Percentiles rank a stretch among this genome's conserved stretches.
Conservation (phyloP, 1,140 invertebrate species). For the Ladona fulva region DNA sequence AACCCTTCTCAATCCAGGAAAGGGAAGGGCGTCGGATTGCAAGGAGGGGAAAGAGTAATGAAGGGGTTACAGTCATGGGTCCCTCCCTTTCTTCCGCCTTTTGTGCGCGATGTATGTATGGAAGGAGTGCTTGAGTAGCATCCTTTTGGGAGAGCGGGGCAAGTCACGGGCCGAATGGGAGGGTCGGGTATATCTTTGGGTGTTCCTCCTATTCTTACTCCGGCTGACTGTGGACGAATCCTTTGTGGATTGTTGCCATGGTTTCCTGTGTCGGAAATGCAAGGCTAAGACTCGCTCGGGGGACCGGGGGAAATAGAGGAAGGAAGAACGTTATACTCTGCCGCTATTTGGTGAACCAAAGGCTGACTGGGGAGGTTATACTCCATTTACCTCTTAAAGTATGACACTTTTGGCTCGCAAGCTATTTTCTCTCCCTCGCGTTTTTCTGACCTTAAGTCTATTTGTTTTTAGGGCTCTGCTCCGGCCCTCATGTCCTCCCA, state of each 20-base stretch:
- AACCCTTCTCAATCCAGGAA: background rate
- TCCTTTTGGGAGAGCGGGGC: background rate
- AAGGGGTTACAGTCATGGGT: background rate
- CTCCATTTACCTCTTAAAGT: too few relatives aligned
- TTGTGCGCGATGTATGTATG: background rate
- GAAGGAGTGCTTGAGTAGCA: background rate
- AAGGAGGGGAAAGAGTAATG: background rate
- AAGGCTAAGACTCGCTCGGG: background rate
- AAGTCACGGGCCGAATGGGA: background rate
- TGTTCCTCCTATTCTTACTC: background rate
- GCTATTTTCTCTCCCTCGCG: too few relatives aligned
- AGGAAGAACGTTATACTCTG: background rate
- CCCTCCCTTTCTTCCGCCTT: background rate
- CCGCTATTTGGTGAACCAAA: background rate
- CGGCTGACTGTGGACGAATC: background rate
- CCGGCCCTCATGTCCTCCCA: too few relatives aligned
- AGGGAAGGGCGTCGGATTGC: background rate
- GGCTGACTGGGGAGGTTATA: background rate
- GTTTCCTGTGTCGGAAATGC: conserved; percentile 3
- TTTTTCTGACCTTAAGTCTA: too few relatives aligned
- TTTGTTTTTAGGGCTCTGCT: too few relatives aligned
- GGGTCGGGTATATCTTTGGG: too few relatives aligned
- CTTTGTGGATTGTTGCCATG: background rate
- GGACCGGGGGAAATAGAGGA: background rate
- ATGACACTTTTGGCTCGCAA: too few relatives aligned